Evolutionary conservation across 1,140 invertebrate genomes (phyloP), one percentile per base, ranked within the genome.

Genomic region (Macrostomum lignano): DNA sequence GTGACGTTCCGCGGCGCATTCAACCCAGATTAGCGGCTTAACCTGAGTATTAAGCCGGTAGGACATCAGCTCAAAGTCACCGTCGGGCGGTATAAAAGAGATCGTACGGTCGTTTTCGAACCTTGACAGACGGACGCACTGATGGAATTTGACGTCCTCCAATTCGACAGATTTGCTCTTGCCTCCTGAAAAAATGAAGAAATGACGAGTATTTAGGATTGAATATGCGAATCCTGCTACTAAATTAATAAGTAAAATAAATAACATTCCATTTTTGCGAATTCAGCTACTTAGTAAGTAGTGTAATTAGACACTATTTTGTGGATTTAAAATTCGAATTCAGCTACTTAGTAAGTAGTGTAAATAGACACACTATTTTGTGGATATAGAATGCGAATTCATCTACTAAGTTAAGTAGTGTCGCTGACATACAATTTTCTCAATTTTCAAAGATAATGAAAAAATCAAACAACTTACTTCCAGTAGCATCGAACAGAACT

Each of bases 11-110:
- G 96, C 96, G 1, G 94, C 84, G 17, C 84, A 91, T 54, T 98
- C 91, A 40, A 98, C 93, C 91, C 88, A 98, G 48, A 98, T 94
- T 17, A 98, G 53, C 1, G 91, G 91, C 50, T 96, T 96, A 0
- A 82, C 70, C 65, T 72, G 32, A 4, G 32, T 33, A 17, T 19
- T 33, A 7, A 96, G 59, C 31, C 88, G 67, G 57, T 98, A 96
- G 0, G 84, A 93, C 91, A 98, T 98, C n/a, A 98, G 59, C 54
- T 98, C 91, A 65, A 98, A 98, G 53, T 96, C 91, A 17, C 91
- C 91, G 64, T 98, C 91, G 0, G 88, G 91, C 25, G 88, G 91
- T 48, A 94, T 91, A 45, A 96, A 96, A 0, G 81, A 91, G 41
- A 96, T 96, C 1, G 84, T 93, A 23, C 88, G 67, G 50, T 98